Percentiles rank a stretch among this genome's conserved stretches.
These are phyloP conservation scores for Cantharis lateralis DNA, from an alignment of 2,888 invertebrate species.

Conservation along the genomic window DNA sequence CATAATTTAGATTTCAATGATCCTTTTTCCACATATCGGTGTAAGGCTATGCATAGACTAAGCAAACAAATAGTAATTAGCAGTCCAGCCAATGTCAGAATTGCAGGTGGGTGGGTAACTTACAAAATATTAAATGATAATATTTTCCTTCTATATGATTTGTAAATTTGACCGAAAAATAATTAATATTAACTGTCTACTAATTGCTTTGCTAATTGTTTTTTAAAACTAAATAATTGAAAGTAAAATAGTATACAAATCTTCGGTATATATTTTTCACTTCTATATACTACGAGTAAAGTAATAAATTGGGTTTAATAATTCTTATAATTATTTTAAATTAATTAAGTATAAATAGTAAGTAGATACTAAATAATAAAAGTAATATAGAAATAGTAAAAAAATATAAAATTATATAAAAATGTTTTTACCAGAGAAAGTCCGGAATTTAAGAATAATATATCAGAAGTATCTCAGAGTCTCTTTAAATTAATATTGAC, in stretches of 20 bases:
- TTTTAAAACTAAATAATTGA: too few species aligned
- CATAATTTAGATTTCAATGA: conserved; percentile 76
- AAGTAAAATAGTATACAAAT: too few species aligned
- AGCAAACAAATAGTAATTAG: conserved; percentile 74
- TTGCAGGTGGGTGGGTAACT: conserved; percentile 70
- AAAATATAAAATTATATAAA: neutral
- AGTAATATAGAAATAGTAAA: too few species aligned
- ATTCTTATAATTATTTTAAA: too few species aligned
- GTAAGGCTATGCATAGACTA: conserved; percentile 74
- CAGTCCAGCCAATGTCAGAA: conserved; percentile 69
- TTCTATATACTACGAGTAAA: too few species aligned
- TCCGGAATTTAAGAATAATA: neutral
- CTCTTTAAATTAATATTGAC: neutral
- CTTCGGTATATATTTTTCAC: too few species aligned
- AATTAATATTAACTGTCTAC: too few species aligned
- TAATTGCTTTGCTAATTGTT: too few species aligned
- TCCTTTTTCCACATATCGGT: conserved; percentile 72
- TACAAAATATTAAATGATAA: neutral
- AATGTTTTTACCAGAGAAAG: neutral
- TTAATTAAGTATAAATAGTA: too few species aligned
- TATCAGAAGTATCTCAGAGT: neutral
- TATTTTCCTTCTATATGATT: neutral
- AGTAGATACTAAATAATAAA: too few species aligned
- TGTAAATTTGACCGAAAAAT: too few species aligned
- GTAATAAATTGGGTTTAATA: too few species aligned